A percentile compares a stretch with the other conserved stretches of the same genome.
phyloP scores from a whole-genome alignment of 2,888 invertebrate species.

The Epirrhoe alternata region DNA sequence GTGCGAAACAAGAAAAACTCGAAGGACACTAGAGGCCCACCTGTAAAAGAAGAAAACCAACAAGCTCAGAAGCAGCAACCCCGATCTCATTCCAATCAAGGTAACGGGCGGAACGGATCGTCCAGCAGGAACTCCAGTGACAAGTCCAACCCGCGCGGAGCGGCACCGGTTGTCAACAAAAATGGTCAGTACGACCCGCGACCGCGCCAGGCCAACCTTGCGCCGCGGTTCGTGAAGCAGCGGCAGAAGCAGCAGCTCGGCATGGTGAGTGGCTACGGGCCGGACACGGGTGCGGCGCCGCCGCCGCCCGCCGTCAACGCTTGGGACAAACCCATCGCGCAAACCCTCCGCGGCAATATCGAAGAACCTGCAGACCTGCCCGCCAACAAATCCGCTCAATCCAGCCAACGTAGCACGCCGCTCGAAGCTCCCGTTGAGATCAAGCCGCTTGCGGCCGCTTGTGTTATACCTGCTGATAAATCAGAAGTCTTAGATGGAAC shows the following conservation, averaged over 20 bases:
- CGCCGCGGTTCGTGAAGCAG: slow-evolving; percentile 92
- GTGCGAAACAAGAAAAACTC: slow-evolving; percentile 92
- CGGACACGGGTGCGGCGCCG: slow-evolving; percentile 84
- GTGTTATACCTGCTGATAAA: slow-evolving; percentile 75
- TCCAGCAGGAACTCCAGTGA: slow-evolving; percentile 73
- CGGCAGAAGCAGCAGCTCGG: slow-evolving; percentile 84
- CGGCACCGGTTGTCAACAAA: slow-evolving; percentile 68
- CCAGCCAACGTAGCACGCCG: slow-evolving; percentile 78
- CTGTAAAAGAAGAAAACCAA: slow-evolving; percentile 70
- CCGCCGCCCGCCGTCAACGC: slow-evolving; percentile 92
- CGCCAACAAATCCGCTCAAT: slow-evolving; percentile 72
- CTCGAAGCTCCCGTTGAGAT: slow-evolving; percentile 67
- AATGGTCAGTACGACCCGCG: slow-evolving; percentile 72
- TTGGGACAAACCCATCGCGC: slow-evolving; percentile 94
- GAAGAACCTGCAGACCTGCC: slow-evolving; percentile 65
- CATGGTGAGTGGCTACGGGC: slow-evolving; percentile 71
- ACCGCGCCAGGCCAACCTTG: slow-evolving; percentile 87
- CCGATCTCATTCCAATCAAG: slow-evolving; percentile 79
- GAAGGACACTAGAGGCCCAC: slow-evolving; percentile 82
- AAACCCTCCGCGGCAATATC: slow-evolving; percentile 86
- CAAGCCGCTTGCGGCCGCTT: slow-evolving; percentile 60
- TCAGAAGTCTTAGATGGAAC: slow-evolving; percentile 88
- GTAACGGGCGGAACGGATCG: slow-evolving; percentile 75
- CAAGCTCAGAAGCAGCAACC: slow-evolving; percentile 68
- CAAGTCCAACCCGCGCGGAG: slow-evolving; percentile 68